Base-by-base conservation (phyloP, 2,113 vertebrate genomes). In the Mionectes macconnelli region DNA sequence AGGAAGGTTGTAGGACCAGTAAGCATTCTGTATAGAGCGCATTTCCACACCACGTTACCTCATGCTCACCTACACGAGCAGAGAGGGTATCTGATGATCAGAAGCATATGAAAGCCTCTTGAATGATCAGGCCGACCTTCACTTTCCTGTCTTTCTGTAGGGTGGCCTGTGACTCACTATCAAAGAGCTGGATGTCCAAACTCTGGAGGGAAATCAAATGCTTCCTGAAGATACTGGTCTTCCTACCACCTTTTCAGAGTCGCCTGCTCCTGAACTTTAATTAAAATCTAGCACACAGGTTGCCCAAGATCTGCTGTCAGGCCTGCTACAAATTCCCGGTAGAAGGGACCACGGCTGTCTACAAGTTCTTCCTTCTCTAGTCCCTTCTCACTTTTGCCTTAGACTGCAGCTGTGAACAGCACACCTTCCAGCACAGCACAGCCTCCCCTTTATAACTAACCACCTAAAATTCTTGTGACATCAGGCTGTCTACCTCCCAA, bases 81-180 rank as follows among this genome's bases (percentile, higher is more conserved):
- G 3, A 35, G 8, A 63, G 42, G 24, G 10, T 24, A 42, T 27
- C 40, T 47, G 8, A 56, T 12, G 15, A 79, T 23, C 25, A 35
- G 24, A 59, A 17, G 13, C 23, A 20, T 4, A 24, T 8, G 25
- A 81, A 77, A 84, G 15, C 37, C 80, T 55, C 45, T 31, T 0
- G 0, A 77, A 69, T 18, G 47, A 57, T 55, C 45, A 81, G 40
- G 37, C 28, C 40, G 37, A 57, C 50, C 31, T 35, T 39, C 0
- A 0, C 10, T 35, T 82, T 73, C 37, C 49, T 60, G 55, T 78
- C 39, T 62, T 84, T 42, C 47, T 40, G 50, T 42, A 52, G 59
- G 59, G 3, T 77, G 21, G 37, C 39, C 53, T 7, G 33, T 0
- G 1, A 80, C 20, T 60, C 0, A 0, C 19, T 53, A 56, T 13